phyloP scores from a whole-genome alignment of 2,888 invertebrate species.

The Helicoverpa assulta region DNA sequence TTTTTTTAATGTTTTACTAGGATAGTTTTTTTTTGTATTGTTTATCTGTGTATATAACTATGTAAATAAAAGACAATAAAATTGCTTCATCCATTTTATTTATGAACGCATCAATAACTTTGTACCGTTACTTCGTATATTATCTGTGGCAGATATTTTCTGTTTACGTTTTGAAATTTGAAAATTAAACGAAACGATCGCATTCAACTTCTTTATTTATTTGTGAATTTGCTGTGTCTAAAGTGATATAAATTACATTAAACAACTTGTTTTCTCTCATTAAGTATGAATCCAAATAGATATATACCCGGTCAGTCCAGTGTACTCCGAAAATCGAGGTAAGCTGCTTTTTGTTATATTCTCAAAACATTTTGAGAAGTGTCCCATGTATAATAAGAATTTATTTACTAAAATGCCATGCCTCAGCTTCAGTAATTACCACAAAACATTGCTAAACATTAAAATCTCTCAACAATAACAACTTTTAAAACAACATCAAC shows the following conservation, averaged over 20 bases:
- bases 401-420: neutral
- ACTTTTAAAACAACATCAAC: neutral
- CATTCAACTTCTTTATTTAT: neutral
- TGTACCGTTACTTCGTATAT: neutral
- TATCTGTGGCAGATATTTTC: slow-evolving; percentile 22
- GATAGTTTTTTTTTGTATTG: too few species aligned
- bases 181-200: slow-evolving; percentile 48
- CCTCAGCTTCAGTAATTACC: neutral
- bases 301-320: slow-evolving; percentile 72
- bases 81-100: neutral
- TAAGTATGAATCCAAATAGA: slow-evolving; percentile 74
- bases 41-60: too few species aligned
- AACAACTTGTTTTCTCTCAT: neutral
- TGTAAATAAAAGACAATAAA: too few species aligned
- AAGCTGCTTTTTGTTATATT: slow-evolving; percentile 25
- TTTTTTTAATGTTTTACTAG: too few species aligned
- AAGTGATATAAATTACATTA: slow-evolving; percentile 14
- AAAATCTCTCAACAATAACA: neutral
- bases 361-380: neutral
- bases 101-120: slow-evolving; percentile 18
- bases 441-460: neutral
- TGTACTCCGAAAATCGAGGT: slow-evolving; percentile 81
- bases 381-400: neutral
- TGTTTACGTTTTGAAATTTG: slow-evolving; percentile 34
- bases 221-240: slow-evolving; percentile 2